A percentile compares a stretch with the other conserved stretches of the same genome.
Evolutionary conservation across 2,888 invertebrate species (phyloP).

Genomic region (Sipha maydis): DNA sequence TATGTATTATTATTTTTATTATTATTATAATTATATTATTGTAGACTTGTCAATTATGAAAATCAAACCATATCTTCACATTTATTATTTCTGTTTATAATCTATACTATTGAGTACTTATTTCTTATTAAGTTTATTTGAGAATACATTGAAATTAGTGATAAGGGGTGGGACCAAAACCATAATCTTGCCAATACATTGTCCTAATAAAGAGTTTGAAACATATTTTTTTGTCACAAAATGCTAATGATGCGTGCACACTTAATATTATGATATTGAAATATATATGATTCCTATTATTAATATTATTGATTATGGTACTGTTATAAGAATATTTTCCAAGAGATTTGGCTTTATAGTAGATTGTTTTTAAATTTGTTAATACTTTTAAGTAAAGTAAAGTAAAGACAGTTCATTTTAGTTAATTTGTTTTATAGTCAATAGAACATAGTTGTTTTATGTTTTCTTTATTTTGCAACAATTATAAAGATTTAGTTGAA

Average conservation of each 20-base stretch:
- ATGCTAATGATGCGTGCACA: slow-evolving; percentile 60
- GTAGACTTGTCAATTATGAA: slow-evolving; percentile 61
- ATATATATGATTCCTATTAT: slow-evolving; percentile 62
- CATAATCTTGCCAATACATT: slow-evolving; percentile 60
- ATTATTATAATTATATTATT: neutral
- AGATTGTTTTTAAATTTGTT: slow-evolving; percentile 59
- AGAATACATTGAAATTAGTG: slow-evolving; percentile 22
- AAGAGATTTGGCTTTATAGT: slow-evolving; percentile 52
- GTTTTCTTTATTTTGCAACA: slow-evolving; percentile 56
- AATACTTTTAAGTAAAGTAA: slow-evolving; percentile 55
- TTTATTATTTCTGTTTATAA: slow-evolving; percentile 46
- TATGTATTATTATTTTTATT: neutral
- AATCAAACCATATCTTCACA: slow-evolving; percentile 52
- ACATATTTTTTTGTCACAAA: slow-evolving; percentile 61
- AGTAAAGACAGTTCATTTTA: slow-evolving; percentile 55
- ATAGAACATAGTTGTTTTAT: slow-evolving; percentile 59
- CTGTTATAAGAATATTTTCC: slow-evolving; percentile 53
- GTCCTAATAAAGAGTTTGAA: slow-evolving; percentile 54
- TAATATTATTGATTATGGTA: slow-evolving; percentile 61
- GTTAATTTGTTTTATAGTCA: slow-evolving; percentile 53
- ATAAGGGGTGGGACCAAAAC: slow-evolving; percentile 58
- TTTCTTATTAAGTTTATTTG: slow-evolving; percentile 38
- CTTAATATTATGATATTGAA: slow-evolving; percentile 57
- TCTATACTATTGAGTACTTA: slow-evolving; percentile 27
- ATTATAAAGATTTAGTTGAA: slow-evolving; percentile 59